Conservation (phyloP, 2,113 vertebrate species). For the Thamnophis sirtalis region DNA sequence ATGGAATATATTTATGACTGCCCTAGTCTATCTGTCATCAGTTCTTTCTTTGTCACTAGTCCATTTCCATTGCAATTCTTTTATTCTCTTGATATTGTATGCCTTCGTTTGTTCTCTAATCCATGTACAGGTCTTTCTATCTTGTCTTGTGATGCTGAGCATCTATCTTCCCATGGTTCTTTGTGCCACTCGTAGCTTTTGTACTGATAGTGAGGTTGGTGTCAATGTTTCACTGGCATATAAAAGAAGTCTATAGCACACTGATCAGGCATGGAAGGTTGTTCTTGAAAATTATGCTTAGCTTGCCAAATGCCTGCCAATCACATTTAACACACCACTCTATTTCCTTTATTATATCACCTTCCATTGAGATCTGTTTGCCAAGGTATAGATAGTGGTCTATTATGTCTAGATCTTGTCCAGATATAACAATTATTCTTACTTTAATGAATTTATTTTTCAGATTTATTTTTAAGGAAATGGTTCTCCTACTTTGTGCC, state of each 20-base stretch:
- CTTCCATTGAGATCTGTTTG: neutral
- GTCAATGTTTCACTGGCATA: neutral
- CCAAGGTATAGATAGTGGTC: neutral
- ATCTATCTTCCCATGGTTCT: neutral
- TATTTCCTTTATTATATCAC: neutral
- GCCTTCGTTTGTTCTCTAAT: neutral
- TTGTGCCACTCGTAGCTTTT: neutral
- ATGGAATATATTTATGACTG: too few relatives aligned
- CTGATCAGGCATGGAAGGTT: neutral
- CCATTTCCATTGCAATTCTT: neutral
- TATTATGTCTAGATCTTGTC: neutral
- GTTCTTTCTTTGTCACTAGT: neutral
- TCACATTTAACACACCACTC: neutral
- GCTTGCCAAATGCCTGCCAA: neutral
- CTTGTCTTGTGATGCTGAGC: neutral
- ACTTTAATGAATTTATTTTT: neutral
- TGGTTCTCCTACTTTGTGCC: neutral
- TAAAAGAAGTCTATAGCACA: neutral
- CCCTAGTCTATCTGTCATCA: neutral
- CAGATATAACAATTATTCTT: neutral
- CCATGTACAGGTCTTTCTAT: neutral
- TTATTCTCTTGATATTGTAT: neutral
- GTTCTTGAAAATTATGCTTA: neutral
- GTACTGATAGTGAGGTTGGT: neutral
- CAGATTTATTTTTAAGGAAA: neutral